Evolutionary conservation across 2,113 vertebrate species (phyloP), one percentile per base, ranked within the genome.

Genomic region (Polypterus senegalus): DNA sequence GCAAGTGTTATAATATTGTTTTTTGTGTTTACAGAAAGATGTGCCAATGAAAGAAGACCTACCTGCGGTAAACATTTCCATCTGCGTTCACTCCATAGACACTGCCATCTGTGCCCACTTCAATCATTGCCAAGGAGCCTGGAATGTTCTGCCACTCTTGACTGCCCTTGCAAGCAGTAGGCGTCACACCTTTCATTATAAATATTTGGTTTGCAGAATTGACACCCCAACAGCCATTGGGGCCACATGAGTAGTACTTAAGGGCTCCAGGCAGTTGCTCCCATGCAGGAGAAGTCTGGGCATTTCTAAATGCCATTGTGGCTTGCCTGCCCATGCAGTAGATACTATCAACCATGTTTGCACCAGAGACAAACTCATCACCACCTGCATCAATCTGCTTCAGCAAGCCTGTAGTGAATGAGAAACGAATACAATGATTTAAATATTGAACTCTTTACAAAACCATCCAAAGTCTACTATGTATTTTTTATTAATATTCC

Each of bases 211-310:
- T 44, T 44, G 3, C 4, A 3, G 7, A 6, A 46, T 62, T 62
- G 51, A 62, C 61, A 48, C 61, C 61, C 61, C 61, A 62, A 46
- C 61, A 62, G 51, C 61, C 61, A 6, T 46, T 46, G 52, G 61
- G 61, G 5, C 61, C 61, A 46, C 63, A 63, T 54, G 53, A 48
- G 7, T 63, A 58, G 56, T 63, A 58, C 27, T n/a, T 58, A 4
- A 63, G 56, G 5, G 7, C 1, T 48, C 62, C 56, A 1, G 5
- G 8, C 6, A 51, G 49, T 3, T 47, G 7, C 4, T 49, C n/a
- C 3, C 48, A n/a, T 46, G 5, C 27, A 2, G 1, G 3, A 11
- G 58, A 7, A 47, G 46, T 46, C 46, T 8, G 4, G 10, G 4
- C 5, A 9, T 1, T 11, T 11, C 5, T 7, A 9, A 47, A 11